Evolutionary conservation across 2,797 vertebrate genomes (phyloP).

Genomic region (Harpagifer antarcticus): DNA sequence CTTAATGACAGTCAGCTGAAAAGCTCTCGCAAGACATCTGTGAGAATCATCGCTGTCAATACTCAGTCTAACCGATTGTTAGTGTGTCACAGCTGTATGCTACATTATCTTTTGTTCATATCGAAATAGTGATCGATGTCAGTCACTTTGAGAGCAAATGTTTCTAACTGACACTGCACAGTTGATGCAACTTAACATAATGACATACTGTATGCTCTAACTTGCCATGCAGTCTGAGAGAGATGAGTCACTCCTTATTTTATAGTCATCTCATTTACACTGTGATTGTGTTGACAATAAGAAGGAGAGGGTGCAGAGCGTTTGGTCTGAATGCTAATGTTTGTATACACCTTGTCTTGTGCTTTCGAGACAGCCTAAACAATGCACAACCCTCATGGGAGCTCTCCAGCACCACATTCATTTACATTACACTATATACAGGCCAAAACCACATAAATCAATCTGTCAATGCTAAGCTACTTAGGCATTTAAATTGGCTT

Average conservation of each 20-base stretch:
- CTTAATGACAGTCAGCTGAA: conserved; percentile 39
- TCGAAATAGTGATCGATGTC: conserved; percentile 34
- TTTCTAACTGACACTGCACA: conserved; percentile 19
- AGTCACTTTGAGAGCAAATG: conserved; percentile 14
- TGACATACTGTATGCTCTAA: not conserved
- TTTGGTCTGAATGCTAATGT: conserved; percentile 60
- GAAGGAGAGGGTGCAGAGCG: conserved; percentile 7
- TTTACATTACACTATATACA: conserved; percentile 75
- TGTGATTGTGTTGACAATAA: conserved; percentile 43
- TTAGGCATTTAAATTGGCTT: conserved; percentile 68
- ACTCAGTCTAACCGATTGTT: conserved; percentile 31
- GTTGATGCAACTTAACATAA: conserved; percentile 24
- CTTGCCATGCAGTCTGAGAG: conserved; percentile 13
- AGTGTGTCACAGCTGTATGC: conserved; percentile 23
- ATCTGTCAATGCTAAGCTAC: conserved; percentile 65
- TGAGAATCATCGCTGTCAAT: conserved; percentile 31
- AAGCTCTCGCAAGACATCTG: conserved; percentile 43
- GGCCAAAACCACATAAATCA: conserved; percentile 74
- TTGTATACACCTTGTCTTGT: conserved; percentile 51
- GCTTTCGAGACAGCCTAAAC: conserved; percentile 66
- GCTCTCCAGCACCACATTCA: conserved; percentile 51
- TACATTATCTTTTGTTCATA: conserved; percentile 25
- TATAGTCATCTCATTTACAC: conserved; percentile 43
- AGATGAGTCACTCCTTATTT: conserved; percentile 35
- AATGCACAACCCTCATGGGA: conserved; percentile 62